Percentiles rank a stretch among this genome's conserved stretches.
These are phyloP conservation scores for Microchirus variegatus DNA, from an alignment of 2,797 vertebrate genomes.

Conservation along the genomic window DNA sequence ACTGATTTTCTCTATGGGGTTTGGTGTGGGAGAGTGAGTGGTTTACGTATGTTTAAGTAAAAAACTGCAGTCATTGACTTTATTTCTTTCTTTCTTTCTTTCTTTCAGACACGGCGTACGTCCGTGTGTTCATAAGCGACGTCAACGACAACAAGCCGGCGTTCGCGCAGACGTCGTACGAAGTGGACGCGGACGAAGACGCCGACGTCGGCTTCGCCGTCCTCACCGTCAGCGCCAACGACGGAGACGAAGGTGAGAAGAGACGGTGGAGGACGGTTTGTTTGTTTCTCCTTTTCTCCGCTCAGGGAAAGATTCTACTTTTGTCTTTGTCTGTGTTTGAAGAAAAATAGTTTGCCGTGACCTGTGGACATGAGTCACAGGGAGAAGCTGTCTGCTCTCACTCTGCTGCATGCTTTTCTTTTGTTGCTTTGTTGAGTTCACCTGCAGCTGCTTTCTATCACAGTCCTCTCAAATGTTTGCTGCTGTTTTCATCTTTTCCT, in stretches of 20 bases:
- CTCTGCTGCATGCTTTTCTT: too few species aligned
- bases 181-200: conserved; percentile 87
- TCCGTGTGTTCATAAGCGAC: conserved; percentile 88
- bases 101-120: conserved; percentile 86
- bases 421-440: too few species aligned
- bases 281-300: conserved; percentile 6
- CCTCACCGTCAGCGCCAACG: conserved; percentile 86
- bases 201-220: conserved; percentile 86
- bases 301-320: not conserved
- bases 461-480: too few species aligned
- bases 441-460: too few species aligned
- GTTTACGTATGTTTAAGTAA: too few species aligned
- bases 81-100: not conserved
- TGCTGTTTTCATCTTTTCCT: too few species aligned
- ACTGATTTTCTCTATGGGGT: too few species aligned
- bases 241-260: conserved; percentile 87
- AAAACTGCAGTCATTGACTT: not conserved
- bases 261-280: too few species aligned
- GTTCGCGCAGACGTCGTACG: conserved; percentile 83
- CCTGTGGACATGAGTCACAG: conserved; percentile 5
- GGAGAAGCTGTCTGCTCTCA: conserved; percentile 7
- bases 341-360: conserved; percentile 25
- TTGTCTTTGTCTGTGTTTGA: conserved; percentile 21
- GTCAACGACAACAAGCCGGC: conserved; percentile 92
- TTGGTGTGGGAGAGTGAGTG: too few species aligned